Conservation (phyloP, 2,888 invertebrate species). For the Polydrusus pterygomalis region DNA sequence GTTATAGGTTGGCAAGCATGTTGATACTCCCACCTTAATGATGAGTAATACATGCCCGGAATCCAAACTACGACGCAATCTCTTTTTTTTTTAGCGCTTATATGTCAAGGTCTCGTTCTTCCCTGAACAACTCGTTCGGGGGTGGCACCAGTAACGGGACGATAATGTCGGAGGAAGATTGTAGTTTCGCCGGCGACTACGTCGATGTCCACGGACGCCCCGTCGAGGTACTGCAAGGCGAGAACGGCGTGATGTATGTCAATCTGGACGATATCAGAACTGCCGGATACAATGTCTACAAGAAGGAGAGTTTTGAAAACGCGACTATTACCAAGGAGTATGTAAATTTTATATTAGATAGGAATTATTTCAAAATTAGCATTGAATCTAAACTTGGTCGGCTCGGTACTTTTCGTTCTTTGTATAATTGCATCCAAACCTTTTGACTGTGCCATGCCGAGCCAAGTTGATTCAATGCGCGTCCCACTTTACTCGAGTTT, state of each 20-base stretch:
- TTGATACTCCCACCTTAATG: too few relatives aligned
- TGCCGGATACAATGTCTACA: slow-evolving; percentile 62
- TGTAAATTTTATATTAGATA: slow-evolving; percentile 18
- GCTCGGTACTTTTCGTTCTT: too few relatives aligned
- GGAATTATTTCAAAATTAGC: too few relatives aligned
- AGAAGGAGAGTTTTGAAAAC: slow-evolving; percentile 56
- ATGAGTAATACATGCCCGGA: too few relatives aligned
- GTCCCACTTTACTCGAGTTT: too few relatives aligned
- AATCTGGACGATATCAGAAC: slow-evolving; percentile 60
- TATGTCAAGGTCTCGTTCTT: not conserved
- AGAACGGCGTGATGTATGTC: slow-evolving; percentile 60
- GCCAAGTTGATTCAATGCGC: too few relatives aligned
- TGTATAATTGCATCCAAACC: too few relatives aligned
- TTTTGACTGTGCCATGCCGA: too few relatives aligned
- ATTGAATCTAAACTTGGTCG: too few relatives aligned
- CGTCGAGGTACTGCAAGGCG: slow-evolving; percentile 56
- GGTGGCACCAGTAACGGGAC: not conserved
- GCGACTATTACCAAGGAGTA: slow-evolving; percentile 58
- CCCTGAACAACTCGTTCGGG: not conserved
- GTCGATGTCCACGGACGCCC: slow-evolving; percentile 61
- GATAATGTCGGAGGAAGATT: slow-evolving; percentile 50
- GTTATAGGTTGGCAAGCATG: too few relatives aligned
- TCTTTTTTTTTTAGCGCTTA: not conserved
- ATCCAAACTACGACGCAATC: too few relatives aligned
- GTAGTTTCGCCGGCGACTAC: slow-evolving; percentile 47